Base-by-base conservation (phyloP, 2,113 vertebrate genomes). In the Salvelinus sp. region DNA sequence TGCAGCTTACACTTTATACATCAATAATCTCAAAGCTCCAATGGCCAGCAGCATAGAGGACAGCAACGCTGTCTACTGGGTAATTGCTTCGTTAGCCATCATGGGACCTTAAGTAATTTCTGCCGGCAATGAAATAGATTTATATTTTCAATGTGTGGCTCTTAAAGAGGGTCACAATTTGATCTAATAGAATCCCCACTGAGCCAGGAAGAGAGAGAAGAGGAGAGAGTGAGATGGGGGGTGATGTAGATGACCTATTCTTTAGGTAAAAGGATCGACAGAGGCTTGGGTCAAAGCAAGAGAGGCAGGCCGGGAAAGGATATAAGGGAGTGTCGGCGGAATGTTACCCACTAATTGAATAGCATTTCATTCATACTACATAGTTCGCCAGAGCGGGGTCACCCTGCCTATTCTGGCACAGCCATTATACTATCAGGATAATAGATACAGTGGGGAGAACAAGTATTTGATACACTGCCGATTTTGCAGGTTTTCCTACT, bases 51-150 rank as follows among this genome's bases (percentile, higher is more conserved):
- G 73, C 60, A 70, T 71, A 64, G 66, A 78, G 71, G 80, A 47
- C 22, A 88, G 58, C 13, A 13, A 6, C 80, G 66, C 81, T 83
- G 65, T 78, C 69, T 79, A 4, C n/a, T 60, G 76, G 85, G 81
- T 89, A 89, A 90, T 88, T 87, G 86, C 88, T 85, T 89, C 20
- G 80, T 90, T 44, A 44, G 38, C 38, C 38, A 44, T 44, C 38
- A 44, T 44, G n/a, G 80, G 76, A 82, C 81, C 84, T 80, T 75
- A 76, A 90, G 80, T 83, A 78, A 86, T 84, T 85, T 83, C 62
- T 76, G 71, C 80, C 20, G 70, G 73, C 57, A 69, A 28, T 66
- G 22, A 20, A 68, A 75, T 60, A 58, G 20, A 50, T 70, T 68
- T 23, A 70, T 50, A 69, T 75, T 72, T 33, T 71, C 74, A 78